Evolutionary conservation across 2,797 vertebrate species (phyloP).

Genomic region (Clarias platycephalus): DNA sequence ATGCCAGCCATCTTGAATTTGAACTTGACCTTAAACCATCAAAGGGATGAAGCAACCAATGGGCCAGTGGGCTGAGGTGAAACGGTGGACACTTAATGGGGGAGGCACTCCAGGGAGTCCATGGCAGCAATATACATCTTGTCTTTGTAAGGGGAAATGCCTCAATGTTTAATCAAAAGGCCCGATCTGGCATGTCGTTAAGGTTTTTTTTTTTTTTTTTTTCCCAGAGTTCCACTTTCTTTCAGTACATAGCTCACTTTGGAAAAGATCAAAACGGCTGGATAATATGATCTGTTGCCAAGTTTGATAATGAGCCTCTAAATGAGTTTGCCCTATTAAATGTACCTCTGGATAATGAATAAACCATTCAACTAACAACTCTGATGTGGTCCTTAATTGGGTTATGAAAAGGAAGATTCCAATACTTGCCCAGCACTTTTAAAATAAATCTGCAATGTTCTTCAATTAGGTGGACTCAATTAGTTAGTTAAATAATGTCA

Average conservation of each 20-base stretch:
- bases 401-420: slow-evolving; percentile 57
- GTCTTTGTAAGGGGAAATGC: slow-evolving; percentile 79
- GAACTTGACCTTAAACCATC: slow-evolving; percentile 33
- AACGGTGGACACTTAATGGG: slow-evolving; percentile 44
- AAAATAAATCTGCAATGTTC: slow-evolving; percentile 44
- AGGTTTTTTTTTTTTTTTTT: slow-evolving; percentile 53
- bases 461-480: slow-evolving; percentile 41
- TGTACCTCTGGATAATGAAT: slow-evolving; percentile 66
- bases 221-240: slow-evolving; percentile 49
- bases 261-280: slow-evolving; percentile 62
- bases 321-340: slow-evolving; percentile 68
- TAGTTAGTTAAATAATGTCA: slow-evolving; percentile 42
- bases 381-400: slow-evolving; percentile 64
- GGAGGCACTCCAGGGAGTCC: slow-evolving; percentile 43
- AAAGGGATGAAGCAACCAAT: slow-evolving; percentile 38
- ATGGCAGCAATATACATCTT: slow-evolving; percentile 32
- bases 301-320: slow-evolving; percentile 66
- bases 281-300: slow-evolving; percentile 67
- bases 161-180: slow-evolving; percentile 81
- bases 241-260: slow-evolving; percentile 56
- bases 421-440: slow-evolving; percentile 44
- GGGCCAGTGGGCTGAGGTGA: slow-evolving; percentile 21
- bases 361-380: slow-evolving; percentile 63
- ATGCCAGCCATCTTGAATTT: slow-evolving; percentile 23
- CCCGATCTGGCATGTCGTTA: slow-evolving; percentile 65